Percentiles rank a stretch among this genome's conserved stretches.
Evolutionary conservation across 1,140 invertebrate genomes (phyloP).

Genomic region (Eumeta japonica): DNA sequence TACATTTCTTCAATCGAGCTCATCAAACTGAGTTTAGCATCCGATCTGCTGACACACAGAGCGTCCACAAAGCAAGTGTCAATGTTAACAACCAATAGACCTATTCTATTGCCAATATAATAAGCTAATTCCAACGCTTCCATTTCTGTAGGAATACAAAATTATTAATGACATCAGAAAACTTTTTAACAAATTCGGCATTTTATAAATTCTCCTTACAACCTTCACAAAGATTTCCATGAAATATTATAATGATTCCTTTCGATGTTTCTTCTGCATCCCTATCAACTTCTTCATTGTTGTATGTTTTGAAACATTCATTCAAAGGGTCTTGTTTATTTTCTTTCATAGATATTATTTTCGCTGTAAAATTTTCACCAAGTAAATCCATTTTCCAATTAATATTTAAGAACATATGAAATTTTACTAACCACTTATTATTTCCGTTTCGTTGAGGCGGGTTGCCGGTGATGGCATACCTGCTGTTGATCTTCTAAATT

Average conservation of each 20-base stretch:
- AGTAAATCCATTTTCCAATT: too few relatives aligned
- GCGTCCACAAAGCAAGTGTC: conserved; percentile 37
- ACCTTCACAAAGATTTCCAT: conserved; percentile 45
- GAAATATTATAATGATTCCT: conserved; percentile 37
- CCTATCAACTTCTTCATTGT: conserved; percentile 9
- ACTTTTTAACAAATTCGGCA: background rate
- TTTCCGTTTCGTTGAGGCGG: too few relatives aligned
- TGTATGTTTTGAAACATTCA: conserved; percentile 28
- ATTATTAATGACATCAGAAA: background rate
- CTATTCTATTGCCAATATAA: conserved; percentile 28
- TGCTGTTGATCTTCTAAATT: too few relatives aligned
- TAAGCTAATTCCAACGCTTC: conserved; percentile 44
- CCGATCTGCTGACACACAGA: conserved; percentile 22
- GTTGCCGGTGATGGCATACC: too few relatives aligned
- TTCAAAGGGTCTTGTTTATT: conserved; percentile 30
- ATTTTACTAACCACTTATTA: too few relatives aligned
- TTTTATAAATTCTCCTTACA: conserved; percentile 5
- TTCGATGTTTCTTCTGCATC: conserved; percentile 21
- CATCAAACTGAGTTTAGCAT: conserved; percentile 23
- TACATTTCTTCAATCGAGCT: conserved; percentile 32
- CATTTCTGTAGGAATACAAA: conserved; percentile 23
- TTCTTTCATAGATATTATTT: conserved; percentile 33
- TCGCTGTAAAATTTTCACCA: too few relatives aligned
- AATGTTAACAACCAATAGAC: conserved; percentile 32
- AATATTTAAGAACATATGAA: too few relatives aligned